These are phyloP conservation scores for Torymus texanus DNA, from an alignment of 2,888 invertebrate species.

Conservation along the genomic window DNA sequence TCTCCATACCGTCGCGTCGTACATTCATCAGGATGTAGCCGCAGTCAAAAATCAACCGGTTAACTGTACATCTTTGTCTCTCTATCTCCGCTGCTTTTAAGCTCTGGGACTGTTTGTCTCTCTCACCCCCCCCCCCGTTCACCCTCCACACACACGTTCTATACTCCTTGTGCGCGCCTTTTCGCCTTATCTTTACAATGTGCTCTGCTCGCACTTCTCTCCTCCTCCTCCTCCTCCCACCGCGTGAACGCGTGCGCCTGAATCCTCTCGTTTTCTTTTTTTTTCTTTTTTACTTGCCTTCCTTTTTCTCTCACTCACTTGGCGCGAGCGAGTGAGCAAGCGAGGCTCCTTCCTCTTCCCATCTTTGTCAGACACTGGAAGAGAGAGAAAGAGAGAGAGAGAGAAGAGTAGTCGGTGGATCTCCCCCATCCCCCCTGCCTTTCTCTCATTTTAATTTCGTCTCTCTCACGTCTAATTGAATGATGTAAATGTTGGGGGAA, in stretches of 20 bases:
- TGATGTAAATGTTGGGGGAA: constrained; percentile 10
- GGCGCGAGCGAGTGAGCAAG: too few species aligned
- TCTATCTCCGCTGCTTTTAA: constrained; percentile 53
- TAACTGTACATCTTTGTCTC: constrained; percentile 51
- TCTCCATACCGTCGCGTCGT: too few species aligned
- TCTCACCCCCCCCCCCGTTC: neutral
- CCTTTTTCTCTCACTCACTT: constrained; percentile 11
- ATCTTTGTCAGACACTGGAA: constrained; percentile 25
- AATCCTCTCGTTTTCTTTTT: constrained; percentile 1
- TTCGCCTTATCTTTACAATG: constrained; percentile 48
- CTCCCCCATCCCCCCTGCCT: neutral
- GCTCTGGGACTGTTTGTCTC: constrained; percentile 47
- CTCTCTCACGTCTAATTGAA: constrained; percentile 22
- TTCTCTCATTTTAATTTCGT: constrained; percentile 12
- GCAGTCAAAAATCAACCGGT: constrained; percentile 42
- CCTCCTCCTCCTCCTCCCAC: neutral
- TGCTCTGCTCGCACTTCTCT: constrained; percentile 8
- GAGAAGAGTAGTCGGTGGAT: too few species aligned
- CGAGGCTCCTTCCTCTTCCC: constrained; percentile 28
- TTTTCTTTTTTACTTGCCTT: constrained; percentile 12
- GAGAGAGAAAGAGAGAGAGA: too few species aligned
- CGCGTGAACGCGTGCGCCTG: neutral
- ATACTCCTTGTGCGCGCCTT: too few species aligned
- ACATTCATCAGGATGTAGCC: constrained; percentile 29
- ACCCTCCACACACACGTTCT: too few species aligned